Conservation (phyloP, 1,140 invertebrate genomes). For the Halesus radiatus region DNA sequence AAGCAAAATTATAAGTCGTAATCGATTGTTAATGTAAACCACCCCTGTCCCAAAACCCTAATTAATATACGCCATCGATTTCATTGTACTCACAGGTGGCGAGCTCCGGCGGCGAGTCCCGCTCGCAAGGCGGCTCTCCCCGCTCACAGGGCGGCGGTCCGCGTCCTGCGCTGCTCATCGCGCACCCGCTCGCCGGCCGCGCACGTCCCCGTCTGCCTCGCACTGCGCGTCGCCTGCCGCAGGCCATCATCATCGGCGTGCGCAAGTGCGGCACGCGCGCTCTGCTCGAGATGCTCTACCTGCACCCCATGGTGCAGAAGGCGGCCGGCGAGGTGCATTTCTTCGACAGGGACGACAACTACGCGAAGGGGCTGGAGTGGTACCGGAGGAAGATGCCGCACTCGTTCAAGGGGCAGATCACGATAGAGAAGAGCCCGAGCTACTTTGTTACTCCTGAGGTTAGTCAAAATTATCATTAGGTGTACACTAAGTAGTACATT, state of each 20-base stretch:
- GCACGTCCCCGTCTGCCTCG: slow-evolving; percentile 43
- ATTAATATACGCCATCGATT: too few relatives aligned
- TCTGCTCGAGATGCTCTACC: slow-evolving; percentile 93
- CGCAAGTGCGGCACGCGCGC: slow-evolving; percentile 95
- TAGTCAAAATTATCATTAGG: too few relatives aligned
- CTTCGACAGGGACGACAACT: slow-evolving; percentile 94
- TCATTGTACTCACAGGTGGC: slow-evolving; percentile 37
- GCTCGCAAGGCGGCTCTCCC: slow-evolving; percentile 16
- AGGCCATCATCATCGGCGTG: slow-evolving; percentile 94
- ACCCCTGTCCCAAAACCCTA: too few relatives aligned
- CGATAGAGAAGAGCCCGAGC: slow-evolving; percentile 97
- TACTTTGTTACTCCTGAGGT: slow-evolving; percentile 98
- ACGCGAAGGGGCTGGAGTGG: slow-evolving; percentile 91
- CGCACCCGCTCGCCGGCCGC: slow-evolving; percentile 63
- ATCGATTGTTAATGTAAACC: too few relatives aligned
- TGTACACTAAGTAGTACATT: too few relatives aligned
- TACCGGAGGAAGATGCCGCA: slow-evolving; percentile 94
- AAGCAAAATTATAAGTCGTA: too few relatives aligned
- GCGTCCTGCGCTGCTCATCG: slow-evolving; percentile 60
- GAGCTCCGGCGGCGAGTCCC: slow-evolving; percentile 37
- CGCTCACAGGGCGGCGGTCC: slow-evolving; percentile 56
- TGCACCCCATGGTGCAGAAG: slow-evolving; percentile 93
- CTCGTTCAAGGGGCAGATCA: slow-evolving; percentile 90
- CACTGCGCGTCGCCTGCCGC: slow-evolving; percentile 69
- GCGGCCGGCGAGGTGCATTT: slow-evolving; percentile 95